These are phyloP conservation scores for Tachysurus fulvidraco DNA, from an alignment of 2,113 vertebrate genomes.

Conservation along the genomic window DNA sequence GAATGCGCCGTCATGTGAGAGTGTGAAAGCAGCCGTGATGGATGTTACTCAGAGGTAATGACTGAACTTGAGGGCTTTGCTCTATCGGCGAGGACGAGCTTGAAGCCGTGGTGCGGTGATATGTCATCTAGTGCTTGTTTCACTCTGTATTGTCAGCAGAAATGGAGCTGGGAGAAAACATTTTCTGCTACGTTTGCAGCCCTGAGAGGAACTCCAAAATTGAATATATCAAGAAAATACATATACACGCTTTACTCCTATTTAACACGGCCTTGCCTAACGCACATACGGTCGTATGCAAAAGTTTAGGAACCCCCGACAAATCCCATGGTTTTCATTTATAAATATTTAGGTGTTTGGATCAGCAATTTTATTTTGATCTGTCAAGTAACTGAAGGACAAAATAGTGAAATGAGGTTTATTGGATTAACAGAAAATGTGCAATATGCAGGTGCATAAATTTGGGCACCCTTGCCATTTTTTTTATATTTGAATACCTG, in stretches of 20 bases:
- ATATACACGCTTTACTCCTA: not conserved
- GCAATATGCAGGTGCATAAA: no score
- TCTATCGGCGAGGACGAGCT: constrained; percentile 21
- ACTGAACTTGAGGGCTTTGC: constrained; percentile 43
- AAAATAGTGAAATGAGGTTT: no score
- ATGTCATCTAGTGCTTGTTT: constrained; percentile 38
- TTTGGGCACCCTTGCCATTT: no score
- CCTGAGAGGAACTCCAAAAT: constrained; percentile 37
- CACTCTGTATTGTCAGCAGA: constrained; percentile 42
- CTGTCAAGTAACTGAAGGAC: no score
- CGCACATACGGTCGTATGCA: not conserved
- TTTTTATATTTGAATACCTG: no score
- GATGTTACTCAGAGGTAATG: constrained; percentile 46
- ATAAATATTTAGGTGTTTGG: no score
- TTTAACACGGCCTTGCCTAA: constrained; percentile 15
- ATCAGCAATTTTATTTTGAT: no score
- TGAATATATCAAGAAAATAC: constrained; percentile 34
- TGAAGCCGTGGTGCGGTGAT: constrained; percentile 35
- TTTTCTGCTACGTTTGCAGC: constrained; percentile 9
- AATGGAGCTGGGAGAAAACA: constrained; percentile 43
- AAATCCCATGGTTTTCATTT: no score
- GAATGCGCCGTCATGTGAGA: constrained; percentile 14
- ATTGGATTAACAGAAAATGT: no score
- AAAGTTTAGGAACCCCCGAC: no score
- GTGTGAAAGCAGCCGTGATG: constrained; percentile 45